A percentile compares a stretch with the other conserved stretches of the same genome.
Conservation (phyloP, 2,888 invertebrate genomes). For the Eupithecia abbreviata region DNA sequence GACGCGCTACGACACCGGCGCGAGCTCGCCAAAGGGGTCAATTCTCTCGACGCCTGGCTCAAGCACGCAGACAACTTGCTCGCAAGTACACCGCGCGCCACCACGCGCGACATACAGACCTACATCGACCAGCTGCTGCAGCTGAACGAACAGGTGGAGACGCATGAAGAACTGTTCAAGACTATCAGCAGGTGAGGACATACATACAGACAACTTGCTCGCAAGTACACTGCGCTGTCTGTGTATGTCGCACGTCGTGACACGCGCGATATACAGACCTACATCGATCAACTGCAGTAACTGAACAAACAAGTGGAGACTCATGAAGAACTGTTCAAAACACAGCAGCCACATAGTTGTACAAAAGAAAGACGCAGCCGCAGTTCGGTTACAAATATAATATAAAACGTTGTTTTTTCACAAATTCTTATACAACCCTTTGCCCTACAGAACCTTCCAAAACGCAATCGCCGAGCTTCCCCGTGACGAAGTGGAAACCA, state of each 20-base stretch:
- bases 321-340: too few species aligned
- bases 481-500: slow-evolving; percentile 94
- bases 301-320: too few species aligned
- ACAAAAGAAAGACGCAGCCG: too few species aligned
- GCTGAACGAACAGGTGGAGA: slow-evolving; percentile 91
- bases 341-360: too few species aligned
- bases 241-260: too few species aligned
- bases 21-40: slow-evolving; percentile 89
- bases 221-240: too few species aligned
- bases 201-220: too few species aligned
- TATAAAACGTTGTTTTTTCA: too few species aligned
- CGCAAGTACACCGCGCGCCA: slow-evolving; percentile 87
- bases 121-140: slow-evolving; percentile 91
- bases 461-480: slow-evolving; percentile 94
- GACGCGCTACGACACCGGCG: slow-evolving; percentile 92
- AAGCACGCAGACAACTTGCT: slow-evolving; percentile 89
- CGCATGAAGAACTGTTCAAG: slow-evolving; percentile 95
- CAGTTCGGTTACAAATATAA: too few species aligned
- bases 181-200: slow-evolving; percentile 87
- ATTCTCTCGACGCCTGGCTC: slow-evolving; percentile 91
- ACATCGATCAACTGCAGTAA: too few species aligned
- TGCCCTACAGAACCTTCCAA: slow-evolving; percentile 89
- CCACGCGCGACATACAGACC: slow-evolving; percentile 90
- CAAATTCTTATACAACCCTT: background rate
- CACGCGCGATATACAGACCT: too few species aligned